A percentile compares a stretch with the other conserved stretches of the same genome.
Evolutionary conservation across 2,113 vertebrate genomes (phyloP).

Genomic region (Spea bombifrons): DNA sequence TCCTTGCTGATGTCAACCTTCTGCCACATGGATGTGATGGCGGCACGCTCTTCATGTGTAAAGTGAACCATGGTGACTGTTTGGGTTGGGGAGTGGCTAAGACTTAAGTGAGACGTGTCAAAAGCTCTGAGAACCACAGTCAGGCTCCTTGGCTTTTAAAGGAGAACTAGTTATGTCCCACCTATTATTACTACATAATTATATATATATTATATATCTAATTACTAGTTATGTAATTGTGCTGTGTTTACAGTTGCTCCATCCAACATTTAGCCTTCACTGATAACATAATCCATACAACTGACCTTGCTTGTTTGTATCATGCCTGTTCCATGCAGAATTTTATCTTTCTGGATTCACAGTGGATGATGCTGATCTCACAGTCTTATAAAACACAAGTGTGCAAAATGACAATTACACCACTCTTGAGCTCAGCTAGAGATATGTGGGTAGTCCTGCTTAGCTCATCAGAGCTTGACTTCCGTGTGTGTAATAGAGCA

Average conservation of each 20-base stretch:
- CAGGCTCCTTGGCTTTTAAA: neutral
- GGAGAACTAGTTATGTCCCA: neutral
- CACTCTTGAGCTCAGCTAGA: too few species aligned
- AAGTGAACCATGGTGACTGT: constrained; percentile 62
- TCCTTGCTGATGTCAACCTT: constrained; percentile 42
- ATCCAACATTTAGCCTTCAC: neutral
- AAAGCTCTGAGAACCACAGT: neutral
- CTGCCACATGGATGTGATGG: constrained; percentile 31
- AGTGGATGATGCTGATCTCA: neutral
- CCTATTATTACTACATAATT: neutral
- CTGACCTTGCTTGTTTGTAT: neutral
- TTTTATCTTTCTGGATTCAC: neutral
- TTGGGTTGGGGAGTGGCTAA: neutral
- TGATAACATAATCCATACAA: neutral
- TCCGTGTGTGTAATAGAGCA: too few species aligned
- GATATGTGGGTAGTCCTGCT: too few species aligned
- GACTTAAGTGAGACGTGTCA: neutral
- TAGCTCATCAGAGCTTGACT: too few species aligned
- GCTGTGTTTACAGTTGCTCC: too few species aligned
- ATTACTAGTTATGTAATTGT: too few species aligned
- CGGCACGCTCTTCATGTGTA: constrained; percentile 56
- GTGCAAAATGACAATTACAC: too few species aligned
- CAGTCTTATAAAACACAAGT: too few species aligned
- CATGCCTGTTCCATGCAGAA: neutral
- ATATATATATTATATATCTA: too few species aligned